These are phyloP conservation scores for Homalodisca vitripennis DNA, from an alignment of 1,140 invertebrate genomes.

Conservation along the genomic window DNA sequence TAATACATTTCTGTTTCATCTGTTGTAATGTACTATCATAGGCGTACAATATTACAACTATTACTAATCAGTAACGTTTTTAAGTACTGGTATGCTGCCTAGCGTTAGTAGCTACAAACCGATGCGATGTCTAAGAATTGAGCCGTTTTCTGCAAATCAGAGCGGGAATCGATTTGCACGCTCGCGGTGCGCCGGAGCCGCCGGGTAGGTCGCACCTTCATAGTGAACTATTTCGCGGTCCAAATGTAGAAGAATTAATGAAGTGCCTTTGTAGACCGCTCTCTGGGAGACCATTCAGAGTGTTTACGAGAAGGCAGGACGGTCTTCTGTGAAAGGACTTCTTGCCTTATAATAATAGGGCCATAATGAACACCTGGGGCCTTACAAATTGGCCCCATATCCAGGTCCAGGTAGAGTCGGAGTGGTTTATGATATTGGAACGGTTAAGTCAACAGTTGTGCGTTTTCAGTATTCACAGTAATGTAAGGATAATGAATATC, in stretches of 20 bases:
- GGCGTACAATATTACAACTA: no score
- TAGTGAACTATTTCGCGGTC: background rate
- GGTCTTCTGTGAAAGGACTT: background rate
- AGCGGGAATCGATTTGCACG: background rate
- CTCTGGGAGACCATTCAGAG: background rate
- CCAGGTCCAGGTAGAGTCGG: slow-evolving; percentile 1
- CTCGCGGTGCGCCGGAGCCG: no score
- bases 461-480: background rate
- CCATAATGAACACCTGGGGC: slow-evolving; percentile 14
- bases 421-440: background rate
- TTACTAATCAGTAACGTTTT: no score
- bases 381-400: slow-evolving; percentile 9
- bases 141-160: slow-evolving; percentile 3
- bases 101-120: no score
- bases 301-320: background rate
- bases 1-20: no score
- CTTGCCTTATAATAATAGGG: background rate
- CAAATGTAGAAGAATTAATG: slow-evolving; percentile 16
- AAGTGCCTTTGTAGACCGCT: slow-evolving; percentile 3
- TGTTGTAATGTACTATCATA: no score
- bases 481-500: no score
- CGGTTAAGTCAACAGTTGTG: background rate
- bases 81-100: no score
- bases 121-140: background rate
- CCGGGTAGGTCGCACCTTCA: background rate